phyloP scores from a whole-genome alignment of 2,888 invertebrate species.

The Ceraclea dissimilis region DNA sequence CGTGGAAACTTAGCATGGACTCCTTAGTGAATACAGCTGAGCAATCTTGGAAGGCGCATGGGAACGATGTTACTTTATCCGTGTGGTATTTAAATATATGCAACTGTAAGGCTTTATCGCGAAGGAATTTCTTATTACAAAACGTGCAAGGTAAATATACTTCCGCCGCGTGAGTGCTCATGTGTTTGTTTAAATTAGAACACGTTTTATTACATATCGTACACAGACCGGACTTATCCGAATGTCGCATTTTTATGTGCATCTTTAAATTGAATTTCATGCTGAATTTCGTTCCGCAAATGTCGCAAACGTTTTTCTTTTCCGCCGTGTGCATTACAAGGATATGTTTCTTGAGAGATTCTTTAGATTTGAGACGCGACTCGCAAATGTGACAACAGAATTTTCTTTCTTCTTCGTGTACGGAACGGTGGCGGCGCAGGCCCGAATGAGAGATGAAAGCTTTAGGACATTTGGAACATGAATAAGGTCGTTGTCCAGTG shows the following conservation, averaged over 20 bases:
- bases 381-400: slow-evolving; percentile 20
- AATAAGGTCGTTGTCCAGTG: slow-evolving; percentile 21
- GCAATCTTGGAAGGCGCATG: slow-evolving; percentile 41
- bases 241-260: slow-evolving; percentile 49
- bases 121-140: slow-evolving; percentile 36
- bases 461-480: slow-evolving; percentile 19
- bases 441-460: slow-evolving; percentile 11
- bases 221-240: slow-evolving; percentile 50
- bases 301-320: slow-evolving; percentile 38
- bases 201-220: slow-evolving; percentile 47
- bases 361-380: slow-evolving; percentile 14
- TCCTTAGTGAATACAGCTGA: slow-evolving; percentile 39
- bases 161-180: slow-evolving; percentile 51
- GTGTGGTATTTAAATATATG: slow-evolving; percentile 39
- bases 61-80: slow-evolving; percentile 38
- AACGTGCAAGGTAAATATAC: slow-evolving; percentile 38
- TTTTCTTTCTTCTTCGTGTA: slow-evolving; percentile 19
- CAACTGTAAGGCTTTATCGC: slow-evolving; percentile 37
- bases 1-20: slow-evolving; percentile 42
- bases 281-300: slow-evolving; percentile 46
- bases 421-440: slow-evolving; percentile 11
- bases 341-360: slow-evolving; percentile 18
- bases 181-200: slow-evolving; percentile 48
- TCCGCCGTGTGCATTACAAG: slow-evolving; percentile 35
- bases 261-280: slow-evolving; percentile 49